phyloP scores from a whole-genome alignment of 2,797 vertebrate genomes.

The Alcedo atthis region DNA sequence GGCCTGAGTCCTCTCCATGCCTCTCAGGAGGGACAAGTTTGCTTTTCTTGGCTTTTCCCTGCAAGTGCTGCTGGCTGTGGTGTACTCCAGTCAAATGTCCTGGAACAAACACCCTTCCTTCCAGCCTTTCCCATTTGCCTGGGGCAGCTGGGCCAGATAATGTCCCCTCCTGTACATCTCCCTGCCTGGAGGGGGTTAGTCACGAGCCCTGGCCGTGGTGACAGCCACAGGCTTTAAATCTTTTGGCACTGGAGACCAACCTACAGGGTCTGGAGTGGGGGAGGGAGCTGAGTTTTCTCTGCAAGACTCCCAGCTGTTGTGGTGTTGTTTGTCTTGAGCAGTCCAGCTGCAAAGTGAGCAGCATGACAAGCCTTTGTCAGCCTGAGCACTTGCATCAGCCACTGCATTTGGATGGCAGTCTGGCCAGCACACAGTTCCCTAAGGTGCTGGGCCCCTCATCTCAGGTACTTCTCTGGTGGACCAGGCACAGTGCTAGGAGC shows the following conservation, averaged over 20 bases:
- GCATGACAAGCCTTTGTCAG: neutral
- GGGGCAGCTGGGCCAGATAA: neutral
- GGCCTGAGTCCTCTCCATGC: neutral
- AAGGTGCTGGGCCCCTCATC: neutral
- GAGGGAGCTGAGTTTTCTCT: neutral
- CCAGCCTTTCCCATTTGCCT: neutral
- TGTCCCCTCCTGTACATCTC: neutral
- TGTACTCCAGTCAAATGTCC: accelerated
- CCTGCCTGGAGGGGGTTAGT: neutral
- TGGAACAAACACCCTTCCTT: neutral
- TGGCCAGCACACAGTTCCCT: accelerated
- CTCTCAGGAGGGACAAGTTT: neutral
- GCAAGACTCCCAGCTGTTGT: neutral
- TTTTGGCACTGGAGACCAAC: neutral
- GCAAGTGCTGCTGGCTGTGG: neutral
- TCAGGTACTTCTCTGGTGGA: neutral
- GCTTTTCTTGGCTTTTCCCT: neutral
- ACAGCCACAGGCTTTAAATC: neutral
- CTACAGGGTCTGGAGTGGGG: neutral
- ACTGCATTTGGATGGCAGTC: too few species aligned
- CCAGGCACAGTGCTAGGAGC: neutral
- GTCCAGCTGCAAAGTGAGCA: neutral
- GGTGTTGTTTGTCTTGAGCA: neutral
- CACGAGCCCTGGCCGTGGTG: neutral
- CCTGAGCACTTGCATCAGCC: neutral